phyloP scores from a whole-genome alignment of 2,113 vertebrate species.

The Ifrita kowaldi region DNA sequence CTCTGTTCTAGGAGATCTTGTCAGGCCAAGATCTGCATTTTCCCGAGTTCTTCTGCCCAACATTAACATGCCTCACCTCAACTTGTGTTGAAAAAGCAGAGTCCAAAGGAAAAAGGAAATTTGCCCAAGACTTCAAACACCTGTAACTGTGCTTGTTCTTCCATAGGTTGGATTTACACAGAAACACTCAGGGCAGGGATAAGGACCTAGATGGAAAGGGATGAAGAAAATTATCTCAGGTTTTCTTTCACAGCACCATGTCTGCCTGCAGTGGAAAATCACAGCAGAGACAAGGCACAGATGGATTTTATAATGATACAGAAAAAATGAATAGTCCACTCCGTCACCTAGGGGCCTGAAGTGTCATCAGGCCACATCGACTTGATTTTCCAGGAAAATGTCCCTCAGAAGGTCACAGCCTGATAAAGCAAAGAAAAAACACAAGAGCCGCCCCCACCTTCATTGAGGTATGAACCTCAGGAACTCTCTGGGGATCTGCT shows the following conservation, averaged over 20 bases:
- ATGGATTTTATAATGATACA: background rate
- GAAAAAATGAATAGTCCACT: background rate
- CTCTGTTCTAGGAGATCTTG: background rate
- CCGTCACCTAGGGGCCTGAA: background rate
- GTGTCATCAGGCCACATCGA: background rate
- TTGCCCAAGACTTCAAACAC: background rate
- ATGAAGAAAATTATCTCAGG: background rate
- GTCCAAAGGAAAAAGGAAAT: background rate
- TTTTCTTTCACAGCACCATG: background rate
- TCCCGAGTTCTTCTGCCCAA: background rate
- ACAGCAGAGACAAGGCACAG: background rate
- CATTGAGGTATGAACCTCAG: fast-evolving
- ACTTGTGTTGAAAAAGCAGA: background rate
- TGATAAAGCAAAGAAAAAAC: background rate
- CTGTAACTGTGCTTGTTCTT: background rate
- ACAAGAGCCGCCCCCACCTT: background rate
- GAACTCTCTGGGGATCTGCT: background rate
- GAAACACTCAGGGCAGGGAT: background rate
- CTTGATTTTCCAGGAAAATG: background rate
- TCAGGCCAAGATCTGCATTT: background rate
- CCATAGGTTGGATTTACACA: background rate
- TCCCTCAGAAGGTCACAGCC: background rate
- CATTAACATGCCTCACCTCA: background rate
- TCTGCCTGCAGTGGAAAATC: background rate
- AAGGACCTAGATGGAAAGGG: background rate